These are phyloP conservation scores for Scrobipalpa costella DNA, from an alignment of 2,888 invertebrate genomes.

Conservation along the genomic window DNA sequence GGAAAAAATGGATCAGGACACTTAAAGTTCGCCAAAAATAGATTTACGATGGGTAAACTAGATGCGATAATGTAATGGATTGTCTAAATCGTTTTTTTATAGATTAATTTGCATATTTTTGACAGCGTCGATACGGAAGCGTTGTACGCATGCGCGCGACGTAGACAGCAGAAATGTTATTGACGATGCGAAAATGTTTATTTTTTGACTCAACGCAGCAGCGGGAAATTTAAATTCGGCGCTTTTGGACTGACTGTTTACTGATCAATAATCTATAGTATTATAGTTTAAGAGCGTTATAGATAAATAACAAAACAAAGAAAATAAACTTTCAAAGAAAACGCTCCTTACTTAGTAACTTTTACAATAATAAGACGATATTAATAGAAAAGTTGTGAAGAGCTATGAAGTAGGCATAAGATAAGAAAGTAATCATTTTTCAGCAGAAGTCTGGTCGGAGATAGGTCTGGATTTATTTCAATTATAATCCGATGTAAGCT, in stretches of 20 bases:
- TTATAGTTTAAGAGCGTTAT: no score
- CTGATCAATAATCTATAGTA: no score
- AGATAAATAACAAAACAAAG: not conserved
- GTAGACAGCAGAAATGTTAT: conserved; percentile 63
- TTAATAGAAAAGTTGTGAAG: conserved; percentile 11
- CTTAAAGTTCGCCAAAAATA: conserved; percentile 30
- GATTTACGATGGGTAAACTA: conserved; percentile 49
- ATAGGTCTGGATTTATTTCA: conserved; percentile 75
- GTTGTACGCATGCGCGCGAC: conserved; percentile 64
- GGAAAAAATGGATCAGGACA: conserved; percentile 5
- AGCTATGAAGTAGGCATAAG: conserved; percentile 46
- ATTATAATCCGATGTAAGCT: conserved; percentile 67
- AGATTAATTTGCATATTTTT: conserved; percentile 79
- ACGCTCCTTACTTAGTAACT: not conserved
- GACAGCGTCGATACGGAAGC: conserved; percentile 54
- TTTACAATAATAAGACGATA: not conserved
- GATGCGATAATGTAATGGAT: conserved; percentile 55
- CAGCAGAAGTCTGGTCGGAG: conserved; percentile 56
- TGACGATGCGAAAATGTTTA: conserved; percentile 79
- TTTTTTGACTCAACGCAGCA: conserved; percentile 64
- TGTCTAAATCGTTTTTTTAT: conserved; percentile 69
- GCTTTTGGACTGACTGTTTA: no score
- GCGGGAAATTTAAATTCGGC: conserved; percentile 37
- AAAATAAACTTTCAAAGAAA: not conserved
- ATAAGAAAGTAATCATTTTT: conserved; percentile 66